Base-by-base conservation (phyloP, 2,113 vertebrate species). In the Epinephelus lanceolatus region DNA sequence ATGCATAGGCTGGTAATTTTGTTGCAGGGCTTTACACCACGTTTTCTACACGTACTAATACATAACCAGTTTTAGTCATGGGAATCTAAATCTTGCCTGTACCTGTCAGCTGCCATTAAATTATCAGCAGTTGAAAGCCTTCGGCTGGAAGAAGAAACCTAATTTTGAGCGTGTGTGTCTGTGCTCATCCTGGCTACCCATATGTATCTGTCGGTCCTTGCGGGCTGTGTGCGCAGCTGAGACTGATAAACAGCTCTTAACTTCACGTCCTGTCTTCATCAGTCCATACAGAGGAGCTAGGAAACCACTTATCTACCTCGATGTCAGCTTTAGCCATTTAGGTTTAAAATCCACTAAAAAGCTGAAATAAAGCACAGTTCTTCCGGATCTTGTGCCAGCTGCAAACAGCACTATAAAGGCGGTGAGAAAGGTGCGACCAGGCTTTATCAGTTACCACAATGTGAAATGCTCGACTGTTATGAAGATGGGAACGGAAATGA, bases 191-290 rank as follows among this genome's bases (percentile, higher is more conserved):
- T 69, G 56, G 47, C 42, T 61, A 65, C 80, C 72, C 68, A 77
- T 57, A 79, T 73, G 63, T 76, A 66, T 81, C 76, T 66, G 23
- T 52, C 5, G 42, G 71, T 69, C 82, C 71, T 51, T 59, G 59
- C 52, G 45, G 63, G 37, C 65, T 65, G 61, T 73, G 81, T 81
- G 61, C 47, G 40, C 72, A 75, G 81, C 73, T 52, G 55, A 76
- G 62, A 67, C 69, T 79, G 82, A 90, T 84, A 88, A 92, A 88
- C 81, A 86, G 78, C 87, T 86, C 76, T 90, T 84, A 80, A 77
- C 83, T 65, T 71, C 71, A 76, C 17, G 8, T 88, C 86, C 80
- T 73, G 76, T 82, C 79, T 66, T 82, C 78, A 71, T 80, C 78
- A 79, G 78, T 85, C 51, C 71, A 79, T 81, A 75, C 70, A 80